These are phyloP conservation scores for Tenthredo notha DNA, from an alignment of 2,888 invertebrate genomes.

Conservation along the genomic window DNA sequence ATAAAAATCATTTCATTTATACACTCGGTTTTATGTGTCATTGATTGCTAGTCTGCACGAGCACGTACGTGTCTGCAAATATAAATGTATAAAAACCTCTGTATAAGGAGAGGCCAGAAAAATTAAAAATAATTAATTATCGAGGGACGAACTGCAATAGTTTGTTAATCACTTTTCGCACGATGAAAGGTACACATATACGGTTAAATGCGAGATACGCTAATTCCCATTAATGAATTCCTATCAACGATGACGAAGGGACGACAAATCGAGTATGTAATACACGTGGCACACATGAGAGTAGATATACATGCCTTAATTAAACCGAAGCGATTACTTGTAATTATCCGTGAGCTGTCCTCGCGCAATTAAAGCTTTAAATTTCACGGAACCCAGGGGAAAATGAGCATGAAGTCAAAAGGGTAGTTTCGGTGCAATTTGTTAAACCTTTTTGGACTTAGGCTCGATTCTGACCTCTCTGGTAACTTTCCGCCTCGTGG, in stretches of 20 bases:
- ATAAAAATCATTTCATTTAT: not conserved
- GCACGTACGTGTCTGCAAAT: not conserved
- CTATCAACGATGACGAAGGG: not conserved
- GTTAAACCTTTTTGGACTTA: not conserved
- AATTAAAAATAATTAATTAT: not conserved
- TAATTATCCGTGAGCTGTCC: constrained; percentile 9
- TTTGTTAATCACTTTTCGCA: not conserved
- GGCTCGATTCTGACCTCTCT: not conserved
- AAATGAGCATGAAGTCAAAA: constrained; percentile 2
- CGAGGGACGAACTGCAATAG: not conserved
- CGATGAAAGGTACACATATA: not conserved
- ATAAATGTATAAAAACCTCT: not conserved
- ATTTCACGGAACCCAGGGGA: not conserved
- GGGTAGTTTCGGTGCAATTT: constrained; percentile 1
- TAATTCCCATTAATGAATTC: not conserved
- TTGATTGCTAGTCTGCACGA: not conserved
- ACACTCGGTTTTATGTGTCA: not conserved
- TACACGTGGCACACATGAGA: not conserved
- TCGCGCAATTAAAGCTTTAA: constrained; percentile 10
- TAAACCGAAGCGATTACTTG: not conserved
- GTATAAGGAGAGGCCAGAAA: not conserved
- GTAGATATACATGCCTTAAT: not conserved
- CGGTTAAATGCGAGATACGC: not conserved
- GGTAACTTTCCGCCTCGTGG: not conserved
- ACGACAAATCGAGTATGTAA: constrained; percentile 4